Evolutionary conservation across 2,888 invertebrate genomes (phyloP).

Genomic region (Poecilus cupreus): DNA sequence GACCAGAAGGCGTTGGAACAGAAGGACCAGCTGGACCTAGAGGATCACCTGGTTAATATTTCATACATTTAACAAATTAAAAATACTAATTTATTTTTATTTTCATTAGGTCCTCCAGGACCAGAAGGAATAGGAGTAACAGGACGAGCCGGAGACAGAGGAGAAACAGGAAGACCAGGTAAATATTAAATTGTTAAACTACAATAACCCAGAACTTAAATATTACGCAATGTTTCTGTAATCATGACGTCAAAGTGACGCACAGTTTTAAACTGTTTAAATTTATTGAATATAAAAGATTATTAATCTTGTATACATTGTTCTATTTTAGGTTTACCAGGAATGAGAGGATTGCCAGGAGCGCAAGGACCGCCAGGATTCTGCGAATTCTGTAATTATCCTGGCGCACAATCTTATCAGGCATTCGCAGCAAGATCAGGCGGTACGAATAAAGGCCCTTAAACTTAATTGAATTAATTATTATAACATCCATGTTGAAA

Average conservation of each 20-base stretch:
- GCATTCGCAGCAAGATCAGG: conserved; percentile 73
- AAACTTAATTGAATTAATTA: conserved; percentile 58
- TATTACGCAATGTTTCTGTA: background rate
- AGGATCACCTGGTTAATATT: conserved; percentile 78
- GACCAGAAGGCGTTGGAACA: conserved; percentile 81
- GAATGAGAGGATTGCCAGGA: conserved; percentile 78
- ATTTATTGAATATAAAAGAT: background rate
- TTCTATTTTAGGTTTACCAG: conserved; percentile 65
- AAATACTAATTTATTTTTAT: conserved; percentile 51
- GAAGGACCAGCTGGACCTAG: conserved; percentile 84
- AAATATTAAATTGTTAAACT: conserved; percentile 61
- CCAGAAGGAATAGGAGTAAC: conserved; percentile 78
- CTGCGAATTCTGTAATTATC: conserved; percentile 80
- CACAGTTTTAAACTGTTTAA: background rate
- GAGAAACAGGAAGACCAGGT: conserved; percentile 85
- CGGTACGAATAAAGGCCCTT: conserved; percentile 78
- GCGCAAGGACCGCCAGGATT: conserved; percentile 80
- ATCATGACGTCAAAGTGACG: background rate
- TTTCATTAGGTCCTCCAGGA: conserved; percentile 79
- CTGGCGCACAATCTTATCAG: conserved; percentile 75
- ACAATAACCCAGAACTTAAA: too few species aligned
- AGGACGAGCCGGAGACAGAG: conserved; percentile 86
- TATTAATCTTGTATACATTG: background rate
- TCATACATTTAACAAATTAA: background rate
- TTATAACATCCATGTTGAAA: conserved; percentile 46